Evolutionary conservation across 35 echinoderm and acorn worm genomes (phyloP).

Genomic region (Ptychodera flava): DNA sequence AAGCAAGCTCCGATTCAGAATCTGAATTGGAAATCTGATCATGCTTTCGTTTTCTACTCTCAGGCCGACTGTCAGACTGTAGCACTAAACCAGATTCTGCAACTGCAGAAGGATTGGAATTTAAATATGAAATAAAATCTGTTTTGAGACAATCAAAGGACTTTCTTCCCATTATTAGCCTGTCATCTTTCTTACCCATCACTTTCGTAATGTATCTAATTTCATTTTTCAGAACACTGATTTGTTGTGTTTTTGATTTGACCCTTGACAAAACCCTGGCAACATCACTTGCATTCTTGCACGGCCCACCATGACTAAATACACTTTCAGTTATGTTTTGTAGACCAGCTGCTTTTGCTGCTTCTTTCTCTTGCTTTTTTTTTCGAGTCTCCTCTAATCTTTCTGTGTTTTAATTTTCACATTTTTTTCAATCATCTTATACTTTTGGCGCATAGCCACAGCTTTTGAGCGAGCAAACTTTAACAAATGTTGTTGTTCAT

Average conservation of each 20-base stretch:
- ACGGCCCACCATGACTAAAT: conserved; percentile 18
- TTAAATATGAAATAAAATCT: too few species aligned
- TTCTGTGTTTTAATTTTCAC: neutral
- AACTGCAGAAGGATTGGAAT: too few species aligned
- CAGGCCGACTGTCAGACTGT: too few species aligned
- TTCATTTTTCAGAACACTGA: conserved; percentile 2
- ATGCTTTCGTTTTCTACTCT: too few species aligned
- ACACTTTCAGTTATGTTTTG: neutral
- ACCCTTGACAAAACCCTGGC: neutral
- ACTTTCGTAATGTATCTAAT: conserved; percentile 28
- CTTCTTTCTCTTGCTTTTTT: conserved; percentile 18
- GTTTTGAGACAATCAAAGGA: too few species aligned
- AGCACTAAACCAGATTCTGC: too few species aligned
- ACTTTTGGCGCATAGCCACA: neutral
- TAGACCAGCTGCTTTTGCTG: neutral
- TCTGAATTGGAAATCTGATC: too few species aligned
- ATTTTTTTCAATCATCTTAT: conserved; percentile 9
- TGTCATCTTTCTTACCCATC: conserved; percentile 10
- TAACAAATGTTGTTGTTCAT: conserved; percentile 3
- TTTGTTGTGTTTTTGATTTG: neutral
- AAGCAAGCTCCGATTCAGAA: too few species aligned
- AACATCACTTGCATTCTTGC: conserved; percentile 9
- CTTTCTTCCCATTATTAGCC: conserved; percentile 15
- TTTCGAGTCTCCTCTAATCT: neutral
- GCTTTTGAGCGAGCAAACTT: conserved; percentile 1